Base-by-base conservation (phyloP, 2,888 invertebrate genomes). In the Ischnura elegans region DNA sequence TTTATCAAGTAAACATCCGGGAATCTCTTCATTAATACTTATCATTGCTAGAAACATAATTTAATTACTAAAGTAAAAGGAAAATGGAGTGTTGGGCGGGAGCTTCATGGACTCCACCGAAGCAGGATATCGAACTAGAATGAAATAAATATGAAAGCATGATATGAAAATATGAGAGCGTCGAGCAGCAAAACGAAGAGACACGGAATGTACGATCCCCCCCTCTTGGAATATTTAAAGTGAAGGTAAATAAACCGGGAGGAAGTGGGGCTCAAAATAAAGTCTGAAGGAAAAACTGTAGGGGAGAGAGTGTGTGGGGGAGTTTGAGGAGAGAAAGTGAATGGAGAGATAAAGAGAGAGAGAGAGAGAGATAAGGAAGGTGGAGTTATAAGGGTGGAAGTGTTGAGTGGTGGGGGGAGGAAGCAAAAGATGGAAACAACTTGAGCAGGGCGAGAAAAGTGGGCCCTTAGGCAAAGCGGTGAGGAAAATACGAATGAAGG, bases 401-500 rank as follows among this genome's bases (percentile, higher is more conserved):
- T 36, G 19, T 55, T 29, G 2, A 47, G 51, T 10, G 87, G 87
- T 25, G 45, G 87, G 10, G n/a, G 87, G 51, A 25, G 10, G 13
- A 47, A 3, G 87, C 29, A 10, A 6, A 51, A 42, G 87, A 87
- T 51, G 43, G 51, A 87, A 87, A 51, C 45, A 87, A 47, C 76
- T 76, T 76, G 76, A 0, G 29, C 76, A 36, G 76, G 29, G 76
- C 13, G 76, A 76, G 76, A 76, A 76, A 76, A 36, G 76, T 36
- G 76, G 16, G 29, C 36, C 76, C 25, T n/a, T 10, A 76, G 36
- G 36, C 29, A 76, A 1, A 36, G 16, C 29, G 36, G 36, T 76
- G 87, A 36, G 47, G 87, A 51, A 87, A 87, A 51, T 87, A 51
- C 87, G 87, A 87, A 51, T 47, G 51, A 51, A 47, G 21, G 87